Evolutionary conservation across 1,140 invertebrate genomes (phyloP), one percentile per base, ranked within the genome.

Genomic region (Intoshia linei): DNA sequence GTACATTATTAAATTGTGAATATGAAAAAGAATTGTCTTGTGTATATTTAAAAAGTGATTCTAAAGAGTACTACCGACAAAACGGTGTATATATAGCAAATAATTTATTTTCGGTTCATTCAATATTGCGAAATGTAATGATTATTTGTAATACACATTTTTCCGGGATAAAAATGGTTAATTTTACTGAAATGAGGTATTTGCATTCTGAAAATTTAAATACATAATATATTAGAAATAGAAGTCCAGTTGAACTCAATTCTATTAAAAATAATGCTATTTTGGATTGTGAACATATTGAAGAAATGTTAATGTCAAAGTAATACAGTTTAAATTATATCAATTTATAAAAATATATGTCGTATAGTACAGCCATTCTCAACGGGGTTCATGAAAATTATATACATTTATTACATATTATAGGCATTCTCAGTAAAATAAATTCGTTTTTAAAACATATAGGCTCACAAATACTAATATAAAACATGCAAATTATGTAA

Each of bases 191-290:
- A 22, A 1, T 14, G 18, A 14, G 30, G 13, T 3, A n/a, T 5
- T 2, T 37, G 4, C 20, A 13, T 17, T 13, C n/a, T 7, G n/a
- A 27, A 5, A 15, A 15, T 29, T 35, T 14, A 4, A 37, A 18
- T 21, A 21, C 13, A 17, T 30, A 4, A 30, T 23, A 25, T 44
- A 42, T 11, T 40, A 55, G 53, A 31, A 32, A 40, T 7, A 39
- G 47, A 22, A 51, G 51, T 27, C 45, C 51, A n/a, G 45, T 55
- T 30, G 50, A 52, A 17, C 50, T 57, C 46, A 49, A 51, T 36
- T 38, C 40, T 5, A 42, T 54, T 30, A 51, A 47, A 34, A 48
- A 48, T 30, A 50, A 46, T 39, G 45, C 52, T 14, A 48, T 47
- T 13, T 34, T 51, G 23, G 54, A 57, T 31, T 43, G 54, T 22